phyloP scores from a whole-genome alignment of 1,140 invertebrate species.

The Gonatopus flavifemur region DNA sequence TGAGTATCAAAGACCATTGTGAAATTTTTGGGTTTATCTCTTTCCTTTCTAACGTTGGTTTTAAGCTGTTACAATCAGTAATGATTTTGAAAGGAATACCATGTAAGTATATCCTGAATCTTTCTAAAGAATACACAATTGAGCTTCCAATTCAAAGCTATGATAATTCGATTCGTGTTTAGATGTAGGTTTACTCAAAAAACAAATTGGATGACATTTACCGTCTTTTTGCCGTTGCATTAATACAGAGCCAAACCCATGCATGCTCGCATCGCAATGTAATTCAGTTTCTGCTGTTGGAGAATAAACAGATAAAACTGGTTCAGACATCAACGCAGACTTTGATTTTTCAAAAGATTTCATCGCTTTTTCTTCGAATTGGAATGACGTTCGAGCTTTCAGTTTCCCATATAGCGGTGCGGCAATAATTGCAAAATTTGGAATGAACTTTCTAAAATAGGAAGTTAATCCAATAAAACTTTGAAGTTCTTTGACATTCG shows the following conservation, averaged over 20 bases:
- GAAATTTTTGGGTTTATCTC: background rate
- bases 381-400: background rate
- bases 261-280: too few relatives aligned
- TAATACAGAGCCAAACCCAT: background rate
- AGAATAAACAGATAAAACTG: background rate
- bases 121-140: too few relatives aligned
- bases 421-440: background rate
- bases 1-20: background rate
- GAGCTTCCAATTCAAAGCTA: too few relatives aligned
- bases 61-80: background rate
- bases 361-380: background rate
- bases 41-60: background rate
- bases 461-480: background rate
- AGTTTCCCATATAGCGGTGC: background rate
- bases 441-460: background rate
- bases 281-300: background rate
- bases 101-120: background rate
- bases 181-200: background rate
- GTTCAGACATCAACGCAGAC: background rate
- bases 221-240: background rate
- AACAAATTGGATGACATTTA: background rate
- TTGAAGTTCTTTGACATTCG: background rate
- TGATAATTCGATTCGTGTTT: background rate
- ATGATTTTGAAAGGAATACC: background rate
- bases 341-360: background rate